A percentile compares a stretch with the other conserved stretches of the same genome.
Conservation (phyloP, 2,113 vertebrate genomes). For the Lamprologus sp. region DNA sequence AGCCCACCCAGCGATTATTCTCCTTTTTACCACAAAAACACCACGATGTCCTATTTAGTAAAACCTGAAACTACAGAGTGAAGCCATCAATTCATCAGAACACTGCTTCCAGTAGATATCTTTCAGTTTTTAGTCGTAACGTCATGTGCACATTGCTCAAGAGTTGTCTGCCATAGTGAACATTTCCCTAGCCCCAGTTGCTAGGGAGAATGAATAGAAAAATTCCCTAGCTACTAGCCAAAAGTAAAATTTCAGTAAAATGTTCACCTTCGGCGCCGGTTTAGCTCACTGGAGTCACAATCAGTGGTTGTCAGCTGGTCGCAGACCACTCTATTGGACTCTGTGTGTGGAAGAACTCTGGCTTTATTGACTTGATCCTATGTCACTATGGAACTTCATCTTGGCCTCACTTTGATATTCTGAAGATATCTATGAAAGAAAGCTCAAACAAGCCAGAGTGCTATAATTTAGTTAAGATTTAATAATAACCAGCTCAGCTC, state of each 20-base stretch:
- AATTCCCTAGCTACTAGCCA: not conserved
- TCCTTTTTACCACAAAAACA: not conserved
- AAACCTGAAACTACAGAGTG: not conserved
- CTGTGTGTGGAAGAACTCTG: not conserved
- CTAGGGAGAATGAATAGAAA: not conserved
- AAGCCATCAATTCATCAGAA: not conserved
- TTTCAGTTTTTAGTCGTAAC: not conserved
- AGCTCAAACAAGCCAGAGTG: not conserved
- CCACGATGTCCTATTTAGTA: not conserved
- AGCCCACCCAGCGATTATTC: rapidly evolving
- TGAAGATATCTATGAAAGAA: not conserved
- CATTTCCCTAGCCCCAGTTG: not conserved
- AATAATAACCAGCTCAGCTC: not conserved
- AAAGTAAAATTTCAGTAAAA: not conserved
- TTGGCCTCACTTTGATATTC: rapidly evolving
- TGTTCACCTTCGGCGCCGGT: rapidly evolving
- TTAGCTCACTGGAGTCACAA: not conserved
- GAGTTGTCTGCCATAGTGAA: not conserved
- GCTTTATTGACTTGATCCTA: not conserved
- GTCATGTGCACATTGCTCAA: not conserved
- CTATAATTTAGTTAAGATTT: not conserved
- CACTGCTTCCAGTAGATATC: not conserved
- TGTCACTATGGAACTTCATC: rapidly evolving
- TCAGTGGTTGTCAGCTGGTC: not conserved
- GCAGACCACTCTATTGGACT: not conserved